phyloP scores from a whole-genome alignment of 2,888 invertebrate genomes.

The Shargacucullia verbasci region DNA sequence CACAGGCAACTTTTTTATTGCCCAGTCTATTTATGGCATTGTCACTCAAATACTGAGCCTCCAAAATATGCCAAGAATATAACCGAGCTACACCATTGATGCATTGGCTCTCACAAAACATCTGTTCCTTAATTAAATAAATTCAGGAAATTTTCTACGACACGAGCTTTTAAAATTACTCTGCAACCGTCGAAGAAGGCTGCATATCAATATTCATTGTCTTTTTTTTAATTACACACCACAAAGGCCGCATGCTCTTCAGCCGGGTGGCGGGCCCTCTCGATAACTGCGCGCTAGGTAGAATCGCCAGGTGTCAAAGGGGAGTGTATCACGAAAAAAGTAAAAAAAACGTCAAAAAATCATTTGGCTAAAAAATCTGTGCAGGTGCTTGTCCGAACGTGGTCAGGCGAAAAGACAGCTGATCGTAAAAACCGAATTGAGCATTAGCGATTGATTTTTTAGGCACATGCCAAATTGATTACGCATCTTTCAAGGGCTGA shows the following conservation, averaged over 20 bases:
- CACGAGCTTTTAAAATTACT: slow-evolving; percentile 62
- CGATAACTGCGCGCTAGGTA: slow-evolving; percentile 74
- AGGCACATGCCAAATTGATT: slow-evolving; percentile 39
- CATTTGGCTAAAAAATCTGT: slow-evolving; percentile 83
- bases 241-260: slow-evolving; percentile 67
- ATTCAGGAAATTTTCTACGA: slow-evolving; percentile 60
- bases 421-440: slow-evolving; percentile 72
- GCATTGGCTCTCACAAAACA: slow-evolving; percentile 43
- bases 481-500: slow-evolving; percentile 9
- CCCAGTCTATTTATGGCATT: slow-evolving; percentile 27
- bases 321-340: slow-evolving; percentile 74
- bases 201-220: slow-evolving; percentile 66
- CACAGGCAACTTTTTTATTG: slow-evolving; percentile 38
- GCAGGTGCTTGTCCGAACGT: slow-evolving; percentile 78
- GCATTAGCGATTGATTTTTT: slow-evolving; percentile 60
- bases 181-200: slow-evolving; percentile 57
- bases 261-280: slow-evolving; percentile 66
- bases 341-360: slow-evolving; percentile 72
- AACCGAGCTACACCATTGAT: slow-evolving; percentile 24
- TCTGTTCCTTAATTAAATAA: slow-evolving; percentile 64
- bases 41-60: slow-evolving; percentile 31
- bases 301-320: slow-evolving; percentile 81
- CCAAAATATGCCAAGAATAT: slow-evolving; percentile 36
- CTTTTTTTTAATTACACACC: slow-evolving; percentile 70
- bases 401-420: slow-evolving; percentile 85